These are phyloP conservation scores for Anodontia alba DNA, from an alignment of 2,888 invertebrate genomes.

Conservation along the genomic window DNA sequence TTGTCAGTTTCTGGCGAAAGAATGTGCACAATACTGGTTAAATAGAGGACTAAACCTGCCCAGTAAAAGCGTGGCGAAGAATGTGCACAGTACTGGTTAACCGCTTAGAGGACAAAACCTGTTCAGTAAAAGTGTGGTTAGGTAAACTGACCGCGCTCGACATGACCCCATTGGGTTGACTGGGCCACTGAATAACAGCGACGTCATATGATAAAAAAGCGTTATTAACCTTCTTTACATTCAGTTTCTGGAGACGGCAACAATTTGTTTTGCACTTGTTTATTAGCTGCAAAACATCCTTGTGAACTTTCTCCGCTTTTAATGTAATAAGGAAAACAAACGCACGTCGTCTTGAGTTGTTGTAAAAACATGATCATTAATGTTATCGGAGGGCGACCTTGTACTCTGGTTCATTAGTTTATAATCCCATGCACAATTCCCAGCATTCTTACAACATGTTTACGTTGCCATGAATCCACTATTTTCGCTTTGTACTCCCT, in stretches of 20 bases:
- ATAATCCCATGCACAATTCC: background rate
- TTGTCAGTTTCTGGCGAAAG: too few species aligned
- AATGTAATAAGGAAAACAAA: background rate
- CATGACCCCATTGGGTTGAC: too few species aligned
- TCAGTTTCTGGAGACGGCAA: background rate
- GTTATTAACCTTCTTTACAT: too few species aligned
- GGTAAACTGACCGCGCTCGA: too few species aligned
- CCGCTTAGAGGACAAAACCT: too few species aligned
- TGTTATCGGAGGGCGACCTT: background rate
- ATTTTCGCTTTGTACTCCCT: background rate
- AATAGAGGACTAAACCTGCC: too few species aligned
- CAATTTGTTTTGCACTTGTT: background rate
- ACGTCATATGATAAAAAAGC: too few species aligned
- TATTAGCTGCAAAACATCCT: background rate
- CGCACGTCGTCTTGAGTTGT: background rate
- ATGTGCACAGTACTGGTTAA: too few species aligned
- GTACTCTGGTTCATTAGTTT: background rate
- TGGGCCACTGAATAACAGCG: too few species aligned
- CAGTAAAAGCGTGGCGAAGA: too few species aligned
- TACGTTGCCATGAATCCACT: background rate
- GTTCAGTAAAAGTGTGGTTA: too few species aligned
- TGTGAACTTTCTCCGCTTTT: background rate
- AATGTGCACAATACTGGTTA: too few species aligned
- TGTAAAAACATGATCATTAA: background rate
- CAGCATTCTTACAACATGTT: background rate